Conservation (phyloP, 2,113 vertebrate species). For the Stomatorhinus ivindoensis region DNA sequence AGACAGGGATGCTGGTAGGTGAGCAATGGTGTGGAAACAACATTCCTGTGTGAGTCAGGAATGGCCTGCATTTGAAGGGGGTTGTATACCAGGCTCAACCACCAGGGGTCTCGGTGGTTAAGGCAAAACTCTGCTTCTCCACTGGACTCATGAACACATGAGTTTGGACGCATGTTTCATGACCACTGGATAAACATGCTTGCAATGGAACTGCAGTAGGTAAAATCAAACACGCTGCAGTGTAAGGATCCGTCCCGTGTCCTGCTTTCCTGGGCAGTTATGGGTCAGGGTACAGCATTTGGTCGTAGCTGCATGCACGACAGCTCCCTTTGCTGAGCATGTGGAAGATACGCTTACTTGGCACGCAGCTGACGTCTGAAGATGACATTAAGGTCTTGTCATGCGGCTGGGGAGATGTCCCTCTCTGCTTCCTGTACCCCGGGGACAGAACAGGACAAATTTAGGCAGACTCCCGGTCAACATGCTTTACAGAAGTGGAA, state of each 20-base stretch:
- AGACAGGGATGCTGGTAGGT: background rate
- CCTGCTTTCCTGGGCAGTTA: background rate
- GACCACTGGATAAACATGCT: background rate
- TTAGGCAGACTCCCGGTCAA: background rate
- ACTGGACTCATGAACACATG: slow-evolving; percentile 33
- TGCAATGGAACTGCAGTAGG: background rate
- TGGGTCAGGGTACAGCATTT: background rate
- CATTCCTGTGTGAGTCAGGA: background rate
- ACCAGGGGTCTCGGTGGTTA: slow-evolving; percentile 33
- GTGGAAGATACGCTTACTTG: background rate
- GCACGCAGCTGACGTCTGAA: background rate
- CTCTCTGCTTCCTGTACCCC: slow-evolving; percentile 8
- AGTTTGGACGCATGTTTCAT: slow-evolving; percentile 12
- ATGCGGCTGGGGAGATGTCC: background rate
- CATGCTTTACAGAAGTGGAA: background rate
- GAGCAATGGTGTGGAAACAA: background rate
- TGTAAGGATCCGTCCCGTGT: background rate
- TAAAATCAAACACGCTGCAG: background rate
- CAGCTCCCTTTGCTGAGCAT: background rate
- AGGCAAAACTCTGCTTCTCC: slow-evolving; percentile 31
- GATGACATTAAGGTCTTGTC: background rate
- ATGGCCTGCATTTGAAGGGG: background rate
- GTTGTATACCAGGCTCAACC: background rate
- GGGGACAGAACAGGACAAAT: background rate
- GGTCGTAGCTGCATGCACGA: background rate